Evolutionary conservation across 2,113 vertebrate species (phyloP), one percentile per base, ranked within the genome.

Genomic region (Rhynchopsitta pachyrhyncha): DNA sequence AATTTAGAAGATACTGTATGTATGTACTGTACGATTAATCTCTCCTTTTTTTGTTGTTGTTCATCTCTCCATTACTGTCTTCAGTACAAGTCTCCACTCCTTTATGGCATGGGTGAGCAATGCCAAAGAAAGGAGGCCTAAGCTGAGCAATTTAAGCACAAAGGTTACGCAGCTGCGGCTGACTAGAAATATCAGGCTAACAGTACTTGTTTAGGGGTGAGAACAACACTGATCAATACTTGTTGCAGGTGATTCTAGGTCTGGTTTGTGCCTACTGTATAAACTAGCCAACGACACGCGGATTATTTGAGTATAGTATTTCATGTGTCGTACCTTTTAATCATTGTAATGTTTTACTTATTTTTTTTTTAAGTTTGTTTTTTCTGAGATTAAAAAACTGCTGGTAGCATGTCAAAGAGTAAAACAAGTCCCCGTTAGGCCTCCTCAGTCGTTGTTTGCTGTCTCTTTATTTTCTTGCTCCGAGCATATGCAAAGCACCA

Each of bases 1-100:
- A 77, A 98, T 98, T 98, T 98, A 98, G 98, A 98, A 98, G 97
- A 95, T 96, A 98, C 57, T 96, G 97, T 97, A 97, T 97, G 97
- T 97, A 98, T 98, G 97, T 98, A 97, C 97, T 97, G 96, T 97
- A 98, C 95, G 11, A 96, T 97, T 93, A 93, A 97, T 96, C 89
- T 90, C 87, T 95, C 44, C 82, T 85, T 78, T 93, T 80, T 84
- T 64, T 90, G 39, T 88, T 17, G 29, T 96, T 79, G 81, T 86
- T 97, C 93, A 93, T 95, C 90, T 97, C 91, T 77, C 78, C 91
- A 8, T 93, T 96, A 64, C 94, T 53, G 82, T 96, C 75, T 89
- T 94, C 83, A 80, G 27, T 95, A 84, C 13, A 37, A 79, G 82
- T 95, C 94, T 91, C 59, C 88, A 59, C 89, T 95, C 83, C 69